Conservation (phyloP, 2,797 vertebrate species). For the Cynodonichthys magdalenae region DNA sequence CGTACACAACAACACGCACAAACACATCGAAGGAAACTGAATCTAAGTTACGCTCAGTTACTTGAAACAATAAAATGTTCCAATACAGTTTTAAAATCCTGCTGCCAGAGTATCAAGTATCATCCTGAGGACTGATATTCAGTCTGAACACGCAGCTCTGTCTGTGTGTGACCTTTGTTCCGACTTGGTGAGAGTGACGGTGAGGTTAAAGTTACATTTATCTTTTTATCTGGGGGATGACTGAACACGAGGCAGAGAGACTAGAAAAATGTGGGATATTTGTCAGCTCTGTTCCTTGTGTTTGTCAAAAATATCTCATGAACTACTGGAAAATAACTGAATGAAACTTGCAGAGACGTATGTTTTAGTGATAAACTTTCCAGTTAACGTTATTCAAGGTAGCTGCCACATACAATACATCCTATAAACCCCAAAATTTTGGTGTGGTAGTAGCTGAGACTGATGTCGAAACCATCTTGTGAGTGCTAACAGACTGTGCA, state of each 20-base stretch:
- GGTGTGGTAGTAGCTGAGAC: too few species aligned
- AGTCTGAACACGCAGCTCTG: slow-evolving; percentile 28
- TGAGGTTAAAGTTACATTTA: slow-evolving; percentile 16
- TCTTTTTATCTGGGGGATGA: slow-evolving; percentile 8
- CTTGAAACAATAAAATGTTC: background rate
- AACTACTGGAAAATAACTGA: too few species aligned
- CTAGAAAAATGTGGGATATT: background rate
- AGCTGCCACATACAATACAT: too few species aligned
- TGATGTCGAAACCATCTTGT: too few species aligned
- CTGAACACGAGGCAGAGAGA: background rate
- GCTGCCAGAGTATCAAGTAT: background rate
- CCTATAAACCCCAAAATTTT: too few species aligned
- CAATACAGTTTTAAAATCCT: slow-evolving; percentile 20
- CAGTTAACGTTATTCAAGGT: too few species aligned
- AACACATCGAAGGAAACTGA: slow-evolving; percentile 26
- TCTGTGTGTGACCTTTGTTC: slow-evolving; percentile 46
- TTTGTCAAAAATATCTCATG: too few species aligned
- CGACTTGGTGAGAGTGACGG: slow-evolving; percentile 5
- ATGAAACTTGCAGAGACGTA: too few species aligned
- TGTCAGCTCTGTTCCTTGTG: background rate
- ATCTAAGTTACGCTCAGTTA: slow-evolving; percentile 20
- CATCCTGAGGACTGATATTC: slow-evolving; percentile 4
- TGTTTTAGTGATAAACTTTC: too few species aligned
- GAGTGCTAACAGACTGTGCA: too few species aligned
- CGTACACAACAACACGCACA: slow-evolving; percentile 16